Conservation (phyloP, 2,797 vertebrate genomes). For the Kryptopterus vitreolus region DNA sequence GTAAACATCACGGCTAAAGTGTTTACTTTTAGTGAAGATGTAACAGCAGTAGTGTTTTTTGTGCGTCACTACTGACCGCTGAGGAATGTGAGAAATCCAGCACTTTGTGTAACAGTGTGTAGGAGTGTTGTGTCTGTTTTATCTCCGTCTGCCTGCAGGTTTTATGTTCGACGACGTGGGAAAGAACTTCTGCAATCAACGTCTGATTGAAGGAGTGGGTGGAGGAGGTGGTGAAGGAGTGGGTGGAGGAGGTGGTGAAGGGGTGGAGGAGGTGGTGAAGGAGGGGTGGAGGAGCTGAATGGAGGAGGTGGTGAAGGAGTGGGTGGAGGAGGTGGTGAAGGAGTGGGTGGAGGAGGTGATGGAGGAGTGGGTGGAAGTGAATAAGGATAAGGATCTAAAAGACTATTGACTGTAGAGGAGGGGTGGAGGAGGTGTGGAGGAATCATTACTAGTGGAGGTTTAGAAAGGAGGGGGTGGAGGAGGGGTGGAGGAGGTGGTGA, state of each 20-base stretch:
- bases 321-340: no score
- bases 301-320: no score
- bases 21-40: background rate
- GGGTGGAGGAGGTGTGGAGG: no score
- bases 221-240: no score
- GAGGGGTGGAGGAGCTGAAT: no score
- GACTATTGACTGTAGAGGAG: background rate
- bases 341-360: no score
- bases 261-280: no score
- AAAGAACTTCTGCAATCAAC: slow-evolving; percentile 1
- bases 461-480: no score
- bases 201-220: background rate
- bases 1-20: no score
- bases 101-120: background rate
- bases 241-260: no score
- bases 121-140: slow-evolving; percentile 44
- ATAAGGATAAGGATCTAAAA: slow-evolving; percentile 9
- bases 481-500: no score
- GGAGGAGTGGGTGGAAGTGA: background rate
- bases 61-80: background rate
- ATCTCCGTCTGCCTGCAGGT: slow-evolving; percentile 3
- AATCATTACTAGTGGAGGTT: slow-evolving; percentile 58
- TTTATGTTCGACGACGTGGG: slow-evolving; percentile 12
- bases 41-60: background rate
- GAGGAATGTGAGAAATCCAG: background rate